A percentile compares a stretch with the other conserved stretches of the same genome.
phyloP scores from a whole-genome alignment of 2,113 vertebrate genomes.

The Leptosomus discolor region DNA sequence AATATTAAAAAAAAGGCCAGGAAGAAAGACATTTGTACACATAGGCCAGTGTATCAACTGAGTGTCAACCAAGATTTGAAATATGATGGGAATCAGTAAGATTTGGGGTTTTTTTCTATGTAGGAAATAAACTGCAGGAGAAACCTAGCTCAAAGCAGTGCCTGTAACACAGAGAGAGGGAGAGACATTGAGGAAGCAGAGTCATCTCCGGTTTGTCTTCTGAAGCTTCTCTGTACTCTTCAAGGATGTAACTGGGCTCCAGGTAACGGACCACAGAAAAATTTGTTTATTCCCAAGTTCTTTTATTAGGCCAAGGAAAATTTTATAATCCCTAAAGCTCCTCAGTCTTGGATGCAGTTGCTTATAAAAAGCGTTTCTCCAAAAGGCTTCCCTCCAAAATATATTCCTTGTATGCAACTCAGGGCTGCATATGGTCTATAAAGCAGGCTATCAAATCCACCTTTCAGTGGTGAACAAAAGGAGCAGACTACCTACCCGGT shows the following conservation, averaged over 20 bases:
- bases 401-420: neutral
- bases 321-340: neutral
- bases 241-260: neutral
- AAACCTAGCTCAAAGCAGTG: neutral
- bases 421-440: accelerated
- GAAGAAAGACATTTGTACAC: neutral
- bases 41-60: neutral
- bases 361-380: neutral
- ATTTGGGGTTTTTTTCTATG: neutral
- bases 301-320: neutral
- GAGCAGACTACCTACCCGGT: neutral
- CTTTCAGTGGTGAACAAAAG: neutral
- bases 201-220: neutral
- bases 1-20: neutral
- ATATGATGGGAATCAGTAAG: neutral
- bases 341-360: neutral
- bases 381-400: neutral
- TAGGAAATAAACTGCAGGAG: neutral
- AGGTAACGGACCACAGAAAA: neutral
- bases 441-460: neutral
- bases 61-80: neutral
- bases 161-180: neutral
- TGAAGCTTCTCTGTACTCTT: neutral
- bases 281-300: neutral
- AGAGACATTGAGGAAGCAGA: neutral